A percentile compares a stretch with the other conserved stretches of the same genome.
Conservation (phyloP, 2,797 vertebrate species). For the Pygocentrus nattereri region DNA sequence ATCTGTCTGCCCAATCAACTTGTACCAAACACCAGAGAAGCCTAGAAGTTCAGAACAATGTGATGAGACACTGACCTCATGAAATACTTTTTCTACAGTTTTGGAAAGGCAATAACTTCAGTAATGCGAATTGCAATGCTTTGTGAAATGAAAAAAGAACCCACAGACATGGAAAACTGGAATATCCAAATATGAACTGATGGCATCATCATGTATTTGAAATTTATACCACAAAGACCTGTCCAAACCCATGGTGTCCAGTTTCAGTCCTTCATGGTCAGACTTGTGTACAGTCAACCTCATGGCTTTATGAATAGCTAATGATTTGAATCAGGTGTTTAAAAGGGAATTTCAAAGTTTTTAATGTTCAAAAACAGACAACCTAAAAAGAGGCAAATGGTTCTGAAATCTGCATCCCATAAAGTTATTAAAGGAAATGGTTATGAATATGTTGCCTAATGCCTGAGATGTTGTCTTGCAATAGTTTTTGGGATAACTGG, state of each 20-base stretch:
- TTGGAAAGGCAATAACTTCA: not conserved
- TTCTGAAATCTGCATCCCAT: no score
- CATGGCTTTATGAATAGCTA: no score
- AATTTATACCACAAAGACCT: not conserved
- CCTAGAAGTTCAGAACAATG: not conserved
- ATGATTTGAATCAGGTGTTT: no score
- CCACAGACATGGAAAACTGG: not conserved
- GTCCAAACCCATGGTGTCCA: no score
- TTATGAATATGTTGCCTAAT: no score
- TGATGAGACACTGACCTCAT: not conserved
- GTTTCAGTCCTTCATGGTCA: not conserved
- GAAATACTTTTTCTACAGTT: not conserved
- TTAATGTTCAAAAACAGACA: no score
- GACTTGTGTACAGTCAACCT: not conserved
- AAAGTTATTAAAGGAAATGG: no score
- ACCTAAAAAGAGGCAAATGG: no score
- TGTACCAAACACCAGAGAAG: not conserved
- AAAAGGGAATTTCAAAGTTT: no score
- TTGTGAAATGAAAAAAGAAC: not conserved
- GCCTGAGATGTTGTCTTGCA: no score
- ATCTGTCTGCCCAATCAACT: not conserved
- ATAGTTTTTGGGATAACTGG: no score
- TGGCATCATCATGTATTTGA: not conserved
- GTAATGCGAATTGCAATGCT: not conserved
- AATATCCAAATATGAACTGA: not conserved